Conservation (phyloP, 2,888 invertebrate genomes). For the Drosophila paranaensis region DNA sequence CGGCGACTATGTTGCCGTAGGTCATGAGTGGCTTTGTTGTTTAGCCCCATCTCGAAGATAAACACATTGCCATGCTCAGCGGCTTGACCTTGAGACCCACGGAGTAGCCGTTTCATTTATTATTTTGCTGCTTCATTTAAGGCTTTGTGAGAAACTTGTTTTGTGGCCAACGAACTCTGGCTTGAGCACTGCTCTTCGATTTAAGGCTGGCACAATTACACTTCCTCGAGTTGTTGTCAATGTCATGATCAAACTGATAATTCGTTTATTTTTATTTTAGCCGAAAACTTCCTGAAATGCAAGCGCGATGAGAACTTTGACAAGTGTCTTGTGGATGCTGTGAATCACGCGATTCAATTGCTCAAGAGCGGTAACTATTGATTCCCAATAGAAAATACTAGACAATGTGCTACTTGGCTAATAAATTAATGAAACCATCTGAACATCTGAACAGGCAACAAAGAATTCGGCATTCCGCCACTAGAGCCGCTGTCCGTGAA, state of each 20-base stretch:
- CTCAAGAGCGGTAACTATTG: conserved; percentile 86
- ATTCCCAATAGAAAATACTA: background rate
- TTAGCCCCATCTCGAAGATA: conserved; percentile 45
- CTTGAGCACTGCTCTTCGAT: conserved; percentile 37
- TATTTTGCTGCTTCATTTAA: conserved; percentile 33
- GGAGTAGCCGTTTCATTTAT: conserved; percentile 54
- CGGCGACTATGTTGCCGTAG: conserved; percentile 61
- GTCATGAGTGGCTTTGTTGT: conserved; percentile 61
- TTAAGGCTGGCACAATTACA: conserved; percentile 61
- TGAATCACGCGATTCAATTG: conserved; percentile 86
- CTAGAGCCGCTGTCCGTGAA: conserved; percentile 88
- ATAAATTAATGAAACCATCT: conserved; percentile 28
- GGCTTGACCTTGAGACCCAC: conserved; percentile 76
- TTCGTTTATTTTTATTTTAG: conserved; percentile 82
- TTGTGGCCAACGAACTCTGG: conserved; percentile 59
- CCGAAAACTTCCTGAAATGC: conserved; percentile 87
- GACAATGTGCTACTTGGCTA: background rate
- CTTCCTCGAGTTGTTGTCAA: conserved; percentile 64
- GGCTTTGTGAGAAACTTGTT: conserved; percentile 56
- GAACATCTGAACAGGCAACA: conserved; percentile 85
- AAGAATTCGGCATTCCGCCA: conserved; percentile 86
- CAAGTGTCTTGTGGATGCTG: conserved; percentile 87
- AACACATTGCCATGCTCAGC: conserved; percentile 44
- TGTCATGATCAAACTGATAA: conserved; percentile 59
- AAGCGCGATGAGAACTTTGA: conserved; percentile 86